Evolutionary conservation across 2,113 vertebrate genomes (phyloP), one percentile per base, ranked within the genome.

Genomic region (Osmerus eperlanus): DNA sequence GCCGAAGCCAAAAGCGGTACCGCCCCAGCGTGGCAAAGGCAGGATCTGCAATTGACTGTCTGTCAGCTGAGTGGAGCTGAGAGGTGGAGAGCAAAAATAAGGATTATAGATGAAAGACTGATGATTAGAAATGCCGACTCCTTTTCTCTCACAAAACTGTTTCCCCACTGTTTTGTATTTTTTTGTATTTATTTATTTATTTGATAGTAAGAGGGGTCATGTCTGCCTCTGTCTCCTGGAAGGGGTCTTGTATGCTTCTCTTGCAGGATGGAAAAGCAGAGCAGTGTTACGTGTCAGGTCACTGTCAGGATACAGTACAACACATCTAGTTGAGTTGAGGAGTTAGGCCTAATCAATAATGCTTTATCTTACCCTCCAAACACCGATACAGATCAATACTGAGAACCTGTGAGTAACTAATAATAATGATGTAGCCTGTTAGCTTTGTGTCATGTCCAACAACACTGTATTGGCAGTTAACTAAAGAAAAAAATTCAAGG

Each of bases 61-160:
- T 93, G 93, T 93, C 92, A 92, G 92, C 89, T 95, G 94, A 93
- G 94, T 91, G 89, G 95, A 94, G 94, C 95, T 97, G 94, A 91
- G 95, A 97, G 93, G 93, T 95, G 96, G 94, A 96, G 92, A 96
- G 85, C 84, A 91, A 83, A 89, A 87, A 86, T 87, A 67, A 89
- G 85, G 79, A 82, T 91, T 91, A 89, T 78, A 85, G 78, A 83
- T 78, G 75, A 28, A n/a, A 29, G 29, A 16, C 62, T 47, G 9
- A 47, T 47, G 41, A 11, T 7, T 47, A 11, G 41, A 47, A 11
- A 47, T 11, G 41, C 9, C 9, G 41, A 47, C 41, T 47, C 9
- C 3, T 51, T 23, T 51, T 65, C 11, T 65, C 58, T 19, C 47
- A 51, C 28, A 64, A 29, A 25, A 28, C 11, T 3, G 29, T 28